Evolutionary conservation across 1,140 invertebrate species (phyloP).

Genomic region (Leptinotarsa texana): DNA sequence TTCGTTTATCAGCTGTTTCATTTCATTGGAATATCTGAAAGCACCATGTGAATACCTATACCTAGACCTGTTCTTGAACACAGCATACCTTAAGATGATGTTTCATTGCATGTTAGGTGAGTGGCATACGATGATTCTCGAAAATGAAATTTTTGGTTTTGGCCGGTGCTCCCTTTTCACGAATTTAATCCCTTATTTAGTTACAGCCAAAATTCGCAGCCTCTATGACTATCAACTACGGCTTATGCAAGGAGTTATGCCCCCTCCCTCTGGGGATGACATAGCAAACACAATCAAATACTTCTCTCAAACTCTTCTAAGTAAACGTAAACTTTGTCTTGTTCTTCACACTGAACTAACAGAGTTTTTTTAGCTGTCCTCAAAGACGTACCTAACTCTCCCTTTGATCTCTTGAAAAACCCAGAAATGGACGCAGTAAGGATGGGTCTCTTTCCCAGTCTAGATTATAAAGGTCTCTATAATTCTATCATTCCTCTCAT

Average conservation of each 20-base stretch:
- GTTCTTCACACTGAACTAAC: neutral
- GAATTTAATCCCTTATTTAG: slow-evolving; percentile 59
- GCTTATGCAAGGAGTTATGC: slow-evolving; percentile 87
- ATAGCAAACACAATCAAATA: slow-evolving; percentile 97
- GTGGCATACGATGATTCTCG: neutral
- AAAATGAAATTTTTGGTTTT: slow-evolving; percentile 8
- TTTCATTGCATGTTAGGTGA: neutral
- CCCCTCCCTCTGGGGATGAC: slow-evolving; percentile 90
- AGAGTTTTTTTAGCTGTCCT: slow-evolving; percentile 72
- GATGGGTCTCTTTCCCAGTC: slow-evolving; percentile 88
- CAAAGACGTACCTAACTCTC: slow-evolving; percentile 91
- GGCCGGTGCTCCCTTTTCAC: slow-evolving; percentile 9
- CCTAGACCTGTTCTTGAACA: too few relatives aligned
- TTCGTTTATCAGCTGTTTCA: too few relatives aligned
- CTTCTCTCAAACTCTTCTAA: slow-evolving; percentile 94
- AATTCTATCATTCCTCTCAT: slow-evolving; percentile 78
- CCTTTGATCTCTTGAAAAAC: slow-evolving; percentile 85
- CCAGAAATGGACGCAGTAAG: slow-evolving; percentile 82
- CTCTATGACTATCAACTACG: slow-evolving; percentile 95
- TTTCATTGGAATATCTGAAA: too few relatives aligned
- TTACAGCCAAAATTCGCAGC: slow-evolving; percentile 95
- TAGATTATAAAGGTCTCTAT: slow-evolving; percentile 94
- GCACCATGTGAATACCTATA: too few relatives aligned
- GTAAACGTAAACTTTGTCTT: slow-evolving; percentile 62
- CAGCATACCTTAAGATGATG: too few relatives aligned